Evolutionary conservation across 2,888 invertebrate genomes (phyloP).

Genomic region (Geotrupes spiniger): DNA sequence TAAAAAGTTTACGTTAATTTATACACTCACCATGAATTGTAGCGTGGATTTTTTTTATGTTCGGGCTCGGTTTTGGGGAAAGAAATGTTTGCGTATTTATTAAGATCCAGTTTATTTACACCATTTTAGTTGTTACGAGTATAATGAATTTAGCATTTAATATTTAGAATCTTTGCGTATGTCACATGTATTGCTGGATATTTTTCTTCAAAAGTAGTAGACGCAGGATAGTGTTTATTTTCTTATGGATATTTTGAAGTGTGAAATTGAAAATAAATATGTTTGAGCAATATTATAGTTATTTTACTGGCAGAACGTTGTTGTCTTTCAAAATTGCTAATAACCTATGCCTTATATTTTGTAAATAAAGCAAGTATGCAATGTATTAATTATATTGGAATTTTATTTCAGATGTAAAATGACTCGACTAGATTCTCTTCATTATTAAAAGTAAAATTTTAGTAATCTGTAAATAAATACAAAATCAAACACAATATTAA

Average conservation of each 20-base stretch:
- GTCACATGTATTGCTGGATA: constrained; percentile 20
- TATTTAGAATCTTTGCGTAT: constrained; percentile 17
- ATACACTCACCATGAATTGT: constrained; percentile 14
- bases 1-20: constrained; percentile 25
- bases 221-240: constrained; percentile 33
- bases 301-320: too few species aligned
- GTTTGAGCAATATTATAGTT: constrained; percentile 23
- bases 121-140: constrained; percentile 14
- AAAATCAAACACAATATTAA: too few species aligned
- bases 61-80: background rate
- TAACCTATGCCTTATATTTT: too few species aligned
- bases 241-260: constrained; percentile 32
- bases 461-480: too few species aligned
- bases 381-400: too few species aligned
- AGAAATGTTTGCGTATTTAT: constrained; percentile 4
- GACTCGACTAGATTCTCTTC: too few species aligned
- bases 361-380: too few species aligned
- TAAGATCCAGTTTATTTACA: constrained; percentile 19
- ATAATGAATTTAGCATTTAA: constrained; percentile 17
- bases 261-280: constrained; percentile 23
- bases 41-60: constrained; percentile 7
- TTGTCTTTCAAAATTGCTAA: too few species aligned
- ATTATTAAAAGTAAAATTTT: too few species aligned
- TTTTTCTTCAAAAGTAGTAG: constrained; percentile 22
- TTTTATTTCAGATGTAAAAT: too few species aligned